Evolutionary conservation across 2,797 vertebrate species (phyloP).

Genomic region (Myripristis jacobus): DNA sequence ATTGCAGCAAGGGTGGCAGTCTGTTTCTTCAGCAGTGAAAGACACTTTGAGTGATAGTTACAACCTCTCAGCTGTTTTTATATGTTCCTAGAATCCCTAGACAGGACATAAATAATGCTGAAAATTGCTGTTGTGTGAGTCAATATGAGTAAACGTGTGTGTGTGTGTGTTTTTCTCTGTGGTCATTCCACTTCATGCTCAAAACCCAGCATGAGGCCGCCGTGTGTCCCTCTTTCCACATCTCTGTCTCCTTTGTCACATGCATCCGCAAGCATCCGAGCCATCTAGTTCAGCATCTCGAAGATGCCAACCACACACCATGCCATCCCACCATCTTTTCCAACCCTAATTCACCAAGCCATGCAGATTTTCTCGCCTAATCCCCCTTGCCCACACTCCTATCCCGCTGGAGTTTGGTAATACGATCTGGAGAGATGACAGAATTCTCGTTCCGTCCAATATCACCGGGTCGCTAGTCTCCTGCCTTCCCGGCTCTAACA

Average conservation of each 20-base stretch:
- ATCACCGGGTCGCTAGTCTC: slow-evolving; percentile 61
- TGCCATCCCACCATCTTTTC: slow-evolving; percentile 67
- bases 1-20: neutral
- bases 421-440: slow-evolving; percentile 72
- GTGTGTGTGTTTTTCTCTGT: slow-evolving; percentile 27
- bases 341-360: slow-evolving; percentile 69
- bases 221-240: slow-evolving; percentile 42
- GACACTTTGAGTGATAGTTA: neutral
- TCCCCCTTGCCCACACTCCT: slow-evolving; percentile 63
- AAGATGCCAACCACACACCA: slow-evolving; percentile 58
- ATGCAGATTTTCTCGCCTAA: slow-evolving; percentile 70
- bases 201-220: slow-evolving; percentile 22
- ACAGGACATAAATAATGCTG: neutral
- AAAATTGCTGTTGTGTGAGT: neutral
- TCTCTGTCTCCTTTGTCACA: slow-evolving; percentile 51
- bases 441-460: slow-evolving; percentile 65
- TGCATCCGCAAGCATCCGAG: slow-evolving; percentile 36
- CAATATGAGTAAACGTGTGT: neutral
- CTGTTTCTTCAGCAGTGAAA: neutral
- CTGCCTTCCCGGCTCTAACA: slow-evolving; percentile 71
- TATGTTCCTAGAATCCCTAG: neutral
- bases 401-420: slow-evolving; percentile 67
- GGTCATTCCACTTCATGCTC: slow-evolving; percentile 22
- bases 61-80: neutral
- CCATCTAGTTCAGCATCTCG: slow-evolving; percentile 42